Evolutionary conservation across 1,140 invertebrate genomes (phyloP), one percentile per base, ranked within the genome.

Genomic region (Drosophila kohkoa): DNA sequence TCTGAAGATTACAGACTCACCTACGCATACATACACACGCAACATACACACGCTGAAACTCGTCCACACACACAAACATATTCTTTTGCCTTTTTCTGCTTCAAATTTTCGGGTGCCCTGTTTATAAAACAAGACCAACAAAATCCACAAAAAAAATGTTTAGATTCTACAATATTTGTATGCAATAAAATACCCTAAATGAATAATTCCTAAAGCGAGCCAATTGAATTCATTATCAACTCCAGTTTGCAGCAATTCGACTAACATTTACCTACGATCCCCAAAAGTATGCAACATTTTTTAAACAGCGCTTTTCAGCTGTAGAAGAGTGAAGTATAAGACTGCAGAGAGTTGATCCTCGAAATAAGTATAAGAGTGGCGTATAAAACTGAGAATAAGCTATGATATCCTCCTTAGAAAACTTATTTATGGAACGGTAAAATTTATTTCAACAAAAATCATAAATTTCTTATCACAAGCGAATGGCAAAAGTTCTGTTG

Each of bases 121-220:
- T 87, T 82, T 83, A 83, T 67, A 13, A 55, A 79, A 51, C 43
- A 60, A 75, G 82, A 71, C 69, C 71, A 60, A 73, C 71, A 65
- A 68, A 88, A 79, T 70, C 66, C 55, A 59, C 38, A 62, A 74
- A 81, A 86, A 87, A 86, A 82, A 79, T 68, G 38, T 79, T 60
- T 79, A 74, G 80, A 77, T 60, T 80, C 51, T 82, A 69, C 74
- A 79, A 72, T 82, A 73, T 68, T 83, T 77, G 64, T 82, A 81
- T 87, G 79, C 82, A 86, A 86, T 82, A 86, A 88, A 86, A 57
- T 79, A 65, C 73, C 71, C 78, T 74, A 74, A 68, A 57, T 63
- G 43, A 60, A 68, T 55, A 71, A 59, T 83, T 81, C 73, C 65
- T 57, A 54, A 75, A 78, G 75, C 75, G 75, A 85, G 63, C 58